Evolutionary conservation across 2,113 vertebrate genomes (phyloP), one percentile per base, ranked within the genome.

Genomic region (Herpailurus yagouaroundi): DNA sequence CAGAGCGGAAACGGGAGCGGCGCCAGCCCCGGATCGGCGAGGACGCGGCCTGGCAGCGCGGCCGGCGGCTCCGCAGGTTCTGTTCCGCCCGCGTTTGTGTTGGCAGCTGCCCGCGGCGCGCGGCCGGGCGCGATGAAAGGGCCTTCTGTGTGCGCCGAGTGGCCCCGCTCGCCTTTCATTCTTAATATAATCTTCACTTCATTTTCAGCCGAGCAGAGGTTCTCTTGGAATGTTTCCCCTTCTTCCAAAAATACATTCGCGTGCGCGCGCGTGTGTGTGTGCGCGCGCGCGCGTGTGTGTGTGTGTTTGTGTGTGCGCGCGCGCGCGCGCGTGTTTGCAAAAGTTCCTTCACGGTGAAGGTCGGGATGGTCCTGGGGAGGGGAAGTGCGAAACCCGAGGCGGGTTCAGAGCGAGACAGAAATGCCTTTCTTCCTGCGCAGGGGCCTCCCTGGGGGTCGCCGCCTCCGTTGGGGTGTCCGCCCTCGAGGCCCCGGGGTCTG

Each of bases 171-270:
- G 98, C 96, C 98, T 98, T 98, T 98, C 98, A 95, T 98, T 98
- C 97, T 98, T 98, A 98, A 98, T 98, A 98, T 97, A 98, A 98
- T 98, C 98, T 98, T 98, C 98, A 92, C 98, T 98, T 98, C 98
- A 98, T 98, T 98, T 98, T 98, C 98, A 98, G 95, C 98, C 98
- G 95, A 98, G 98, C 95, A 98, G 98, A 98, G 97, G 80, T 96
- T 98, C 98, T 98, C 98, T 98, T 98, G 97, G 96, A 95, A 83
- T 76, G 76, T 80, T 95, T 95, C 85, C 90, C 63, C 80, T 97
- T 81, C 94, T 98, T 98, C 98, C 98, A 98, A 98, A 98, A 98
- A 98, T 98, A 98, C 63, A 96, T 97, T 97, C 92, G 85, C 81
- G 68, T 74, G 80, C 9, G 63, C 19, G 55, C 19, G 7, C 10